Percentiles rank a stretch among this genome's conserved stretches.
Evolutionary conservation across 2,113 vertebrate species (phyloP).

Genomic region (Spea multiplicata): DNA sequence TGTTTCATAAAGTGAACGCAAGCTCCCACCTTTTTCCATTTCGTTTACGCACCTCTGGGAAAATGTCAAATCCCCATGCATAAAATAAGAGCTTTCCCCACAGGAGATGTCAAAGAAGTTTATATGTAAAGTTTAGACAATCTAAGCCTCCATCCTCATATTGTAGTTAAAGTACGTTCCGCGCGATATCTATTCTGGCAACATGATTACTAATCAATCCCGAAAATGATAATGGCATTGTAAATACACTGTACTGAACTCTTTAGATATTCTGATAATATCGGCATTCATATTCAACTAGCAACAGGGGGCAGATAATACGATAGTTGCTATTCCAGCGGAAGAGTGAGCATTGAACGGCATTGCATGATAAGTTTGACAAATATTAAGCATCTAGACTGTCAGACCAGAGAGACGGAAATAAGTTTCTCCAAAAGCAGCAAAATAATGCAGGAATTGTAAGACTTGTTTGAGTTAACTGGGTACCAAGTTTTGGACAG

Average conservation of each 20-base stretch:
- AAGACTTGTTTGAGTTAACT: background rate
- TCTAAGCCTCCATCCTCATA: background rate
- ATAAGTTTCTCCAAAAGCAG: constrained; percentile 11
- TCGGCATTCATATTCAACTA: constrained; percentile 45
- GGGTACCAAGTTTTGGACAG: background rate
- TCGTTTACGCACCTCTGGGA: background rate
- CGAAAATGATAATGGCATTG: constrained; percentile 39
- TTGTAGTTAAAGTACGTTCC: background rate
- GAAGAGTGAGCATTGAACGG: constrained; percentile 32
- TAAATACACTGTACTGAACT: constrained; percentile 36
- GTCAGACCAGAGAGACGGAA: constrained; percentile 21
- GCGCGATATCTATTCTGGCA: constrained; percentile 27
- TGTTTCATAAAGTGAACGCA: no score
- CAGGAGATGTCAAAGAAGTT: constrained; percentile 5
- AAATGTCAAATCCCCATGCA: constrained; percentile 10
- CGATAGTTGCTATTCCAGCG: constrained; percentile 23
- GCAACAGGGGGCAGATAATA: constrained; percentile 44
- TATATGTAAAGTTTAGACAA: background rate
- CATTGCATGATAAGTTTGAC: constrained; percentile 42
- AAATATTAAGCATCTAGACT: constrained; percentile 43
- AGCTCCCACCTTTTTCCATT: background rate
- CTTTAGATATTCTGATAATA: constrained; percentile 41
- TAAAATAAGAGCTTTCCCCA: constrained; percentile 34
- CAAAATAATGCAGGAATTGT: background rate
- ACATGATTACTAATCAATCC: constrained; percentile 45